Base-by-base conservation (phyloP, 2,113 vertebrate species). In the Chloropsis cyanopogon region DNA sequence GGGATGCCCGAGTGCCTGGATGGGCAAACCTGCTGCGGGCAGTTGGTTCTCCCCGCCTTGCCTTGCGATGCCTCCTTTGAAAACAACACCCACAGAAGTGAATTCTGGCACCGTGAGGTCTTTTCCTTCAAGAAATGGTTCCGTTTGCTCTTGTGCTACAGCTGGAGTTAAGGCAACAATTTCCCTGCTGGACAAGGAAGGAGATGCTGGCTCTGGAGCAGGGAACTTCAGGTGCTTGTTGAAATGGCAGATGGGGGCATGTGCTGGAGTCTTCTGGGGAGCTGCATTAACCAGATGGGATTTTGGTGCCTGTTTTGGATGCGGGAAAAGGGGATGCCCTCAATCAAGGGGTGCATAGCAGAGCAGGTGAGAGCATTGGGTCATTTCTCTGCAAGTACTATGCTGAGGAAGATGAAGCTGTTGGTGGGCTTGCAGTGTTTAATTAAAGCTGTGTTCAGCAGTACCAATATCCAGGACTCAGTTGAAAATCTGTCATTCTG, bases 301-400 rank as follows among this genome's bases (percentile, higher is more conserved):
- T 31, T 50, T 56, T 47, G 35, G 49, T 71, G 63, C 68, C 50
- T 0, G 0, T 5, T 81, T 57, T 78, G 39, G 42, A 11, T 7
- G n/a, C 0, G 3, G 47, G 42, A 41, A 44, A 61, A 91, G 15
- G 50, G 24, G 8, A 14, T 66, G 49, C 2, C 1, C 10, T 72
- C 7, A 1, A 1, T 78, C n/a, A 14, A 22, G 29, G 63, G 0
- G 1, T 2, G 7, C 0, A 1, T 24, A 18, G 61, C 56, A 63
- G 33, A 42, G 47, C 0, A 3, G 10, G 19, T 28, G 76, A 80
- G 25, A 59, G 18, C 3, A 0, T 31, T 0, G 1, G 10, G 54
- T 68, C 21, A 47, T 66, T 82, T 61, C 69, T 82, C 11, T 76
- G 33, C 2, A 8, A 37, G 35, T 0, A 0, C 49, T 0, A 0